Evolutionary conservation across 2,113 vertebrate species (phyloP), one percentile per base, ranked within the genome.

Genomic region (Urocynchramus pylzowi): DNA sequence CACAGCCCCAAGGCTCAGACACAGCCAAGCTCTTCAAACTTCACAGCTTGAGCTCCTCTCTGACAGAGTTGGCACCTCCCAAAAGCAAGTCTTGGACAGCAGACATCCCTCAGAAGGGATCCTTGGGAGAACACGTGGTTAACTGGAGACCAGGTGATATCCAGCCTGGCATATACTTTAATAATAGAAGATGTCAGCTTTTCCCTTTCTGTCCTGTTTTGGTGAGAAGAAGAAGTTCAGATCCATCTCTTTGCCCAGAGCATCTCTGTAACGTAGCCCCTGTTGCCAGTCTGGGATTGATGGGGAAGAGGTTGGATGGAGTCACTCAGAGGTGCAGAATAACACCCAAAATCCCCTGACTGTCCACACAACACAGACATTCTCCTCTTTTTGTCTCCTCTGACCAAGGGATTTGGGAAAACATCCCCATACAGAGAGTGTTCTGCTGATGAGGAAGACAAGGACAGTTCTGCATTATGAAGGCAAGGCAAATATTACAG

Each of bases 311-410:
- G 30, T 2, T 21, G 74, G 52, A 16, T 11, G 37, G 65, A 82
- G 19, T 6, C 52, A 23, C 12, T 12, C 39, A 44, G 52, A 59
- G 52, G 13, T 8, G 24, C 8, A 74, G 57, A 28, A 53, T 5
- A 9, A 81, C 33, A 60, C 42, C 56, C 81, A 39, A n/a, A 10
- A 39, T 24, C 22, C 23, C 19, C 3, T n/a, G 45, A 9, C 28
- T 27, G 9, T 42, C 45, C 39, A 2, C 26, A 28, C 42, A 59
- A 2, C 23, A 20, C 0, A 1, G 5, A 4, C 31, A 7, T 54
- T 67, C 13, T 37, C 18, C 21, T n/a, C 24, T 24, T 45, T 54
- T 45, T 19, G 6, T n/a, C 16, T 24, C n/a, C 67, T 49, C 64
- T 73, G 28, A 60, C 22, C 26, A 6, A 75, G 30, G 30, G 19